phyloP scores from a whole-genome alignment of 2,113 vertebrate species.

The Piprites chloris region DNA sequence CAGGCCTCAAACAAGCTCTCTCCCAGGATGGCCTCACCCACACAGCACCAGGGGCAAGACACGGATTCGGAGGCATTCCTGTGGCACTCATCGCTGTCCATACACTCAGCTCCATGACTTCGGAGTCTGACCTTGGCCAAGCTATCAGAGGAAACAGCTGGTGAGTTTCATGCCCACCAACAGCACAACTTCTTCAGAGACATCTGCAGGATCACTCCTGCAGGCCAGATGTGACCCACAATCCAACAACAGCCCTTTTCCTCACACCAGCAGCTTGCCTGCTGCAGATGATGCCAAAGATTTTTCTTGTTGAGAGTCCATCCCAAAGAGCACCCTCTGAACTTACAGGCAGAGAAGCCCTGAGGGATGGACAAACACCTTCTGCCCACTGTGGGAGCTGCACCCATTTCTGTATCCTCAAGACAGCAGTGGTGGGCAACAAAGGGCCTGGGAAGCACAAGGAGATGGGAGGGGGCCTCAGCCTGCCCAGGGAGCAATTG shows the following conservation, averaged over 20 bases:
- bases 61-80: fast-evolving
- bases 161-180: background rate
- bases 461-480: background rate
- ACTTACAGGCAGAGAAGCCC: background rate
- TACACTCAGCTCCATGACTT: background rate
- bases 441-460: fast-evolving
- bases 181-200: background rate
- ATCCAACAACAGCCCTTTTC: background rate
- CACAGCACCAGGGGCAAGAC: background rate
- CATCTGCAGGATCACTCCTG: background rate
- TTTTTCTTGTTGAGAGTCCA: background rate
- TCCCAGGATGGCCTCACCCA: background rate
- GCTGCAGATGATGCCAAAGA: background rate
- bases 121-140: background rate
- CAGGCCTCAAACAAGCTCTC: background rate
- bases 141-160: background rate
- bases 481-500: background rate
- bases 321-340: fast-evolving
- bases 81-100: background rate
- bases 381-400: background rate
- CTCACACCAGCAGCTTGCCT: fast-evolving
- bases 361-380: background rate
- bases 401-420: background rate
- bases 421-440: background rate
- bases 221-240: background rate